Conservation (phyloP, 2,888 invertebrate genomes). For the Callimorpha dominula region DNA sequence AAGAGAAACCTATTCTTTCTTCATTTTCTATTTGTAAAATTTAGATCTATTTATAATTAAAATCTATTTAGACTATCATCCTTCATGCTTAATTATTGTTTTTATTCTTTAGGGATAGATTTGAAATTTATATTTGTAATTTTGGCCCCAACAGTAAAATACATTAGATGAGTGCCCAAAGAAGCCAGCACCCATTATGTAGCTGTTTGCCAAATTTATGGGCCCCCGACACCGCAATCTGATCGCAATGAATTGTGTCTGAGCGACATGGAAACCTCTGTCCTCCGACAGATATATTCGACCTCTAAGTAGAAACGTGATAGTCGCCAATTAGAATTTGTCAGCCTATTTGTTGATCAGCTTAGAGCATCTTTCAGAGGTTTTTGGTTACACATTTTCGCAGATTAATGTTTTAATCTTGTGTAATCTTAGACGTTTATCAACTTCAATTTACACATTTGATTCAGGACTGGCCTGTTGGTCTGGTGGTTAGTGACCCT, state of each 20-base stretch:
- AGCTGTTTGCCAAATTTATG: conserved; percentile 45
- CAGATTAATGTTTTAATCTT: background rate
- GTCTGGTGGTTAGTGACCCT: too few relatives aligned
- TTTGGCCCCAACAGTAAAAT: background rate
- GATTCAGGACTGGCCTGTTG: too few relatives aligned
- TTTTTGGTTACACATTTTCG: background rate
- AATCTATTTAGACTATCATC: too few relatives aligned
- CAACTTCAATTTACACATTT: background rate
- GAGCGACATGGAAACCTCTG: conserved; percentile 40
- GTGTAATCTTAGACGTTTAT: background rate
- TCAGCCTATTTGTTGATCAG: conserved; percentile 13
- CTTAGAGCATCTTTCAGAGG: background rate
- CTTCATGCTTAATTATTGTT: too few relatives aligned
- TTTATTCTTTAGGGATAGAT: too few relatives aligned
- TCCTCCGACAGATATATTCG: conserved; percentile 43
- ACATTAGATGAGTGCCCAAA: conserved; percentile 3
- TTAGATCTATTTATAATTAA: too few relatives aligned
- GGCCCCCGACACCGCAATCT: conserved; percentile 45
- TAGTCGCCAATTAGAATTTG: conserved; percentile 23
- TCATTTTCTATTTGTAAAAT: too few relatives aligned
- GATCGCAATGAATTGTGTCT: conserved; percentile 51
- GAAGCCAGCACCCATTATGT: conserved; percentile 33
- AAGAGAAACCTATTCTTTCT: too few relatives aligned
- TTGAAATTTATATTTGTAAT: too few relatives aligned
- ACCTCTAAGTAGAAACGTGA: conserved; percentile 30